Conservation (phyloP, 2,888 invertebrate genomes). For the Ptilodon capucinus region DNA sequence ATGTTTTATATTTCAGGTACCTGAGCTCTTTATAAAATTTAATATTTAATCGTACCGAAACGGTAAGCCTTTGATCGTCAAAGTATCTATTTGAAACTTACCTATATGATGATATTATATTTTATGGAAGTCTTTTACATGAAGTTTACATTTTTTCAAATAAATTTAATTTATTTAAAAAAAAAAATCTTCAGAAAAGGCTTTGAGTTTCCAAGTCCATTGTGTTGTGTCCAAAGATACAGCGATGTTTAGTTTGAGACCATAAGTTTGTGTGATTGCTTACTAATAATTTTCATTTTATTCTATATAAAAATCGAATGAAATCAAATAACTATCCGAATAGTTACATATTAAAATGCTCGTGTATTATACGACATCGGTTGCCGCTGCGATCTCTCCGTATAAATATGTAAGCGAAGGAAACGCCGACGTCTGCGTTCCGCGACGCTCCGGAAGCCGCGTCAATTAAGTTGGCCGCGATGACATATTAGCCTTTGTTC, state of each 20-base stretch:
- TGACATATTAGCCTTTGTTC: slow-evolving; percentile 82
- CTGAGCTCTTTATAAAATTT: slow-evolving; percentile 12
- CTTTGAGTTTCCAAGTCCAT: too few species aligned
- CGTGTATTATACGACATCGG: neutral
- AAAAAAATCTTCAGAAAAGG: too few species aligned
- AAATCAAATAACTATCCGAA: too few species aligned
- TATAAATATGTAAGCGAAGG: slow-evolving; percentile 77
- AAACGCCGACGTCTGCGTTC: slow-evolving; percentile 77
- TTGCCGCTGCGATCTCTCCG: slow-evolving; percentile 32
- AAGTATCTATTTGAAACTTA: slow-evolving; percentile 11
- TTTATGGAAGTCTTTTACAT: neutral
- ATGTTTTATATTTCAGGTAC: slow-evolving; percentile 4
- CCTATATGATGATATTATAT: too few species aligned
- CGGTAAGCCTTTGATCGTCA: slow-evolving; percentile 15
- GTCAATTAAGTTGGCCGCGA: slow-evolving; percentile 79
- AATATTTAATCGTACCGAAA: slow-evolving; percentile 10
- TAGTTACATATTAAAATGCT: neutral
- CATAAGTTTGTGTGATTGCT: too few species aligned
- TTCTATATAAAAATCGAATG: too few species aligned
- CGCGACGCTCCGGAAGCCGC: slow-evolving; percentile 77
- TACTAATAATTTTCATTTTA: too few species aligned
- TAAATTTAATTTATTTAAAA: too few species aligned
- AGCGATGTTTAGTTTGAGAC: too few species aligned
- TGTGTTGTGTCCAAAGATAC: too few species aligned
- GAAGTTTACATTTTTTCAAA: too few species aligned